Evolutionary conservation across 2,888 invertebrate species (phyloP).

Genomic region (Epirrita christyi): DNA sequence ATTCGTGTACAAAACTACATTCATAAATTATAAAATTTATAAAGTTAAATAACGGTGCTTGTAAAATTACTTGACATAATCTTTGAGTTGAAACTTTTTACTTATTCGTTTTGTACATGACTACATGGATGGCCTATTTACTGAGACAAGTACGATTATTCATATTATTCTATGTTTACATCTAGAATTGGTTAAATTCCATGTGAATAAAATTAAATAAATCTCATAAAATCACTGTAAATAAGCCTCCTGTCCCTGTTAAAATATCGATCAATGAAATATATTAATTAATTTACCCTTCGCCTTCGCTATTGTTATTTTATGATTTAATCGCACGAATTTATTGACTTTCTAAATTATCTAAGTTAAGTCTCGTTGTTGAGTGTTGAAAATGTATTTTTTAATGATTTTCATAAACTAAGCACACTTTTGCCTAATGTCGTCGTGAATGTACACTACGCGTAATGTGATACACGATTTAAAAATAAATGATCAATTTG

Average conservation of each 20-base stretch:
- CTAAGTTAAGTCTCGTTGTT: conserved; percentile 47
- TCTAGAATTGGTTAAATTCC: background rate
- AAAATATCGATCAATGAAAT: conserved; percentile 36
- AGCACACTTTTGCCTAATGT: conserved; percentile 81
- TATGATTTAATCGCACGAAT: conserved; percentile 80
- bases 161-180: background rate
- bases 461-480: conserved; percentile 82
- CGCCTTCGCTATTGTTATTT: conserved; percentile 62
- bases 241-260: background rate
- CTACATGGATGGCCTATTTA: conserved; percentile 3
- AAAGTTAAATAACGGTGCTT: conserved; percentile 23
- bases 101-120: conserved; percentile 18
- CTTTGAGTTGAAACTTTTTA: conserved; percentile 17
- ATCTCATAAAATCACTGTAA: background rate
- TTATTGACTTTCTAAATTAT: conserved; percentile 67
- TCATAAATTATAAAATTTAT: background rate
- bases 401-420: conserved; percentile 43
- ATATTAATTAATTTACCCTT: conserved; percentile 61
- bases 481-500: conserved; percentile 79
- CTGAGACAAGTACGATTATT: background rate
- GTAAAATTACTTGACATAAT: conserved; percentile 5
- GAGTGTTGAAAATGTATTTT: conserved; percentile 42
- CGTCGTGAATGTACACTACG: conserved; percentile 78
- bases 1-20: conserved; percentile 23
- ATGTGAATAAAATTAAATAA: background rate